Evolutionary conservation across 2,113 vertebrate genomes (phyloP), one percentile per base, ranked within the genome.

Genomic region (Melanerpes aurifrons): DNA sequence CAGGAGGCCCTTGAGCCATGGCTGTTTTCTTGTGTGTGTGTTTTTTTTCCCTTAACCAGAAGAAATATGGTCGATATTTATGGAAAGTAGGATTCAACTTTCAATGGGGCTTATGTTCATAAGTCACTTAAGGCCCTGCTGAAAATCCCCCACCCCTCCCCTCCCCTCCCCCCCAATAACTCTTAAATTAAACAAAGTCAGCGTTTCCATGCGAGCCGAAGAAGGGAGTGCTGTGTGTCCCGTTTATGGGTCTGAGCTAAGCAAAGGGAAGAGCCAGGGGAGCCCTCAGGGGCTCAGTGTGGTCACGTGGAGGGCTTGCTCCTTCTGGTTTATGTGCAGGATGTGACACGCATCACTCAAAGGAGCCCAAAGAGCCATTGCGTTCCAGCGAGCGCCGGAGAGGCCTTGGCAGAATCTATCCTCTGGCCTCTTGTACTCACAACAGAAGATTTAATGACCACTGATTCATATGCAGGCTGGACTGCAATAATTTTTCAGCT

Each of bases 101-200:
- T 95, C 94, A 94, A 92, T 94, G 91, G 91, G 63, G 91, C 93
- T 94, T 96, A 93, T 92, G 94, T 94, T 96, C 92, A 90, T 96
- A 93, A 96, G 95, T 95, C 95, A 96, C 94, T 93, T 95, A 92
- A 90, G 90, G 90, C 93, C 75, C 84, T 93, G 87, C 87, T 94
- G 89, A 94, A 96, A 48, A 21, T 48, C 48, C 93, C 95, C 93
- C 75, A 95, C 95, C 40, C 37, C 37, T 37, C 37, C 40, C 40
- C 40, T 40, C 40, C 40, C 40, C 40, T 40, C 40, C 15, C 43
- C 43, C 43, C 43, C 92, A 95, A 93, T 95, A 95, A 96, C 90
- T 96, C 94, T 95, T 94, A 93, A 94, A 92, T 94, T 88, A 95
- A 92, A 72, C 93, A 90, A 45, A 96, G 94, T 90, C 94, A 96